These are phyloP conservation scores for Oryzias javanicus DNA, from an alignment of 2,113 vertebrate genomes.

Conservation along the genomic window DNA sequence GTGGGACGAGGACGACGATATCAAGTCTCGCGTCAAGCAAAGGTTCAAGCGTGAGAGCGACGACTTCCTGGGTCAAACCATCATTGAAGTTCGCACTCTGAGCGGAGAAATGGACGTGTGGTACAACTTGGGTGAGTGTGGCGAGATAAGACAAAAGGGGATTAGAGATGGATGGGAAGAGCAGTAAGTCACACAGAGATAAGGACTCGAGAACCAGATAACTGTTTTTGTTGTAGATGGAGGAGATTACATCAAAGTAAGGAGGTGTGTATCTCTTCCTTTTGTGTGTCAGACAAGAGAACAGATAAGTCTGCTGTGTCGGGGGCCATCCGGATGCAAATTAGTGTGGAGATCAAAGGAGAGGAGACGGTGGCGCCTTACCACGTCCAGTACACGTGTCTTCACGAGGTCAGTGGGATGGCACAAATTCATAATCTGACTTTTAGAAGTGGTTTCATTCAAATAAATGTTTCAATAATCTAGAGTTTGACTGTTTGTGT, in stretches of 20 bases:
- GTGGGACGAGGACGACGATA: conserved; percentile 97
- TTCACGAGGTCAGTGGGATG: conserved; percentile 87
- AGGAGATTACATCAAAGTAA: conserved; percentile 22
- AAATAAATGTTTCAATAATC: not conserved
- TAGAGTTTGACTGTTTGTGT: conserved; percentile 8
- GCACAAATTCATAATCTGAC: not conserved
- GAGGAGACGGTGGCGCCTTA: conserved; percentile 97
- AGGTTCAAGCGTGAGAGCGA: conserved; percentile 95
- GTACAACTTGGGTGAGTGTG: conserved; percentile 93
- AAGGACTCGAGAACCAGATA: conserved; percentile 15
- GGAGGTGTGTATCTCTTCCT: conserved; percentile 25
- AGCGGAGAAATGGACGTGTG: conserved; percentile 99
- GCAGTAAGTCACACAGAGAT: conserved; percentile 10
- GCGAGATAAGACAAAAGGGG: conserved; percentile 12
- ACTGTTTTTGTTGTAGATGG: conserved; percentile 21
- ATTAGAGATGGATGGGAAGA: conserved; percentile 25
- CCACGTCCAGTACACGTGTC: conserved; percentile 96
- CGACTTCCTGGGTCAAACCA: conserved; percentile 95
- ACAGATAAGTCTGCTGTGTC: conserved; percentile 97
- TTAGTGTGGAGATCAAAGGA: conserved; percentile 98
- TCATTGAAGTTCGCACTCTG: conserved; percentile 96
- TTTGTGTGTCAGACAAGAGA: conserved; percentile 84
- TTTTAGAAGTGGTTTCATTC: too few relatives aligned
- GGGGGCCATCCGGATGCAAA: conserved; percentile 94
- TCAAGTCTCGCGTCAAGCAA: conserved; percentile 96